Percentiles rank a stretch among this genome's conserved stretches.
These are phyloP conservation scores for Melanerpes aurifrons DNA, from an alignment of 2,113 vertebrate genomes.

Conservation along the genomic window DNA sequence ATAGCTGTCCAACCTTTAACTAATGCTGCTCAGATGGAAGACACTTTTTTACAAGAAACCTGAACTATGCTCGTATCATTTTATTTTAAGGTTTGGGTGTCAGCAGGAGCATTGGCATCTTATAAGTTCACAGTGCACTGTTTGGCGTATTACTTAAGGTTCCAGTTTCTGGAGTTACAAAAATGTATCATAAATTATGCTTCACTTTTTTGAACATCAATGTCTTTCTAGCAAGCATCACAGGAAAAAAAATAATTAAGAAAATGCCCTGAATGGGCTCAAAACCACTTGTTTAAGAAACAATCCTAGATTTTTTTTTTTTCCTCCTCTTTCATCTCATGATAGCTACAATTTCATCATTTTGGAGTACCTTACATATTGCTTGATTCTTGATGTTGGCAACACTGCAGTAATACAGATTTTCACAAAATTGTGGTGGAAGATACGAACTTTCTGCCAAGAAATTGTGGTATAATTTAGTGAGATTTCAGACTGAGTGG, in stretches of 20 bases:
- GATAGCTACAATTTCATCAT: background rate
- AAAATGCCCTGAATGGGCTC: background rate
- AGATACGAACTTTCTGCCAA: background rate
- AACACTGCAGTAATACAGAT: background rate
- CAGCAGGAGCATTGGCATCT: background rate
- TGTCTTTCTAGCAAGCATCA: accelerated
- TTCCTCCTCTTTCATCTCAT: background rate
- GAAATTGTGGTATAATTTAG: background rate
- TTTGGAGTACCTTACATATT: background rate
- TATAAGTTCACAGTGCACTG: background rate
- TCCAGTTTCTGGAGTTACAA: background rate
- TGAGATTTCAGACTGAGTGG: background rate
- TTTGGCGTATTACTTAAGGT: background rate
- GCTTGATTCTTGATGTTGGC: background rate
- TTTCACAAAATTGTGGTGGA: background rate
- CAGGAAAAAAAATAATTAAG: background rate
- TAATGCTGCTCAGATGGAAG: conserved; percentile 35
- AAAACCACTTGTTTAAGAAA: background rate
- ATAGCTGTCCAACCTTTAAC: conserved; percentile 68
- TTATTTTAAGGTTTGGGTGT: background rate
- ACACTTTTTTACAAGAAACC: conserved; percentile 19
- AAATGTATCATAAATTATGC: background rate
- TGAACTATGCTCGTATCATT: background rate
- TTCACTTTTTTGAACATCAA: background rate
- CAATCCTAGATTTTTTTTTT: background rate